These are phyloP conservation scores for Andrena chrysosceles DNA, from an alignment of 2,888 invertebrate species.

Conservation along the genomic window DNA sequence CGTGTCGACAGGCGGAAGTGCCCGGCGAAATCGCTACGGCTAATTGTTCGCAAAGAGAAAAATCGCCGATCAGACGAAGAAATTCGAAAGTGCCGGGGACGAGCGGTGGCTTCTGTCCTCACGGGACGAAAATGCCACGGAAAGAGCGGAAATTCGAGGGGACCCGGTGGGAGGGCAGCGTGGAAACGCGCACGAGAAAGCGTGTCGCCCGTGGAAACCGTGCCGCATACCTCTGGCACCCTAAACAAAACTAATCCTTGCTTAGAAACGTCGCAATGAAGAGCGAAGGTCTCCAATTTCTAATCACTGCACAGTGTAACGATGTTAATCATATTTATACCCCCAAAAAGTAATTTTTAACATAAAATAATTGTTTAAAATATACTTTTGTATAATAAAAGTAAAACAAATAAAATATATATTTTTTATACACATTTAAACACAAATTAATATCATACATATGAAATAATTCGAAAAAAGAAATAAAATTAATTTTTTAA, in stretches of 20 bases:
- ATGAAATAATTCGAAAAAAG: no score
- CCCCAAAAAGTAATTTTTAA: no score
- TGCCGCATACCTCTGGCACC: constrained; percentile 26
- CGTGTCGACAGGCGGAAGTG: constrained; percentile 53
- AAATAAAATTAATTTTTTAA: no score
- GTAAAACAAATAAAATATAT: no score
- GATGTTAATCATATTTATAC: no score
- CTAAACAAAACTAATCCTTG: constrained; percentile 33
- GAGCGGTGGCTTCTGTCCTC: constrained; percentile 19
- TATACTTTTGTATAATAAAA: no score
- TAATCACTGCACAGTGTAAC: no score
- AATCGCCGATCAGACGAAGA: constrained; percentile 49
- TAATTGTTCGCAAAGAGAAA: constrained; percentile 49
- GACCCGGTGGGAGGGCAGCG: constrained; percentile 4
- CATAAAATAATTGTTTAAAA: no score
- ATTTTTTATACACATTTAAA: no score
- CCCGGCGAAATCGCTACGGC: constrained; percentile 28
- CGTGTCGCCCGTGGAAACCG: constrained; percentile 55
- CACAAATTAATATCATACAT: no score
- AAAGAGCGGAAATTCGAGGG: neutral
- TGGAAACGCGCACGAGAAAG: constrained; percentile 49
- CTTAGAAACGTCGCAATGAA: constrained; percentile 9
- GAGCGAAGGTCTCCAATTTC: neutral
- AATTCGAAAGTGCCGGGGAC: constrained; percentile 55
- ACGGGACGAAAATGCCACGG: neutral